These are phyloP conservation scores for Tachyglossus aculeatus DNA, from an alignment of 2,797 vertebrate genomes.

Conservation along the genomic window DNA sequence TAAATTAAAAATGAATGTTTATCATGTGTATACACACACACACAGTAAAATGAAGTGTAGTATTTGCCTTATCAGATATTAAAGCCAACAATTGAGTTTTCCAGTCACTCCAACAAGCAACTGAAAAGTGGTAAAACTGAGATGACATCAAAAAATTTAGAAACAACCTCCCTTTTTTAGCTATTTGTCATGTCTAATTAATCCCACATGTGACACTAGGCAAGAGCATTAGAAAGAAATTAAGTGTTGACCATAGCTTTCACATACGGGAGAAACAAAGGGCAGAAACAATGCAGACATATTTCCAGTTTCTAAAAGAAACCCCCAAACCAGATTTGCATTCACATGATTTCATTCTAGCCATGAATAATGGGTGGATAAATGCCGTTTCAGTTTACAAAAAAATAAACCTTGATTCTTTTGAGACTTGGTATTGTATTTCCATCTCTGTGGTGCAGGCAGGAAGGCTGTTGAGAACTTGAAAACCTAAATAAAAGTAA, in stretches of 20 bases:
- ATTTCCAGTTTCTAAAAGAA: conserved; percentile 13
- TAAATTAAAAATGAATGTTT: conserved; percentile 82
- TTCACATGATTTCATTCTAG: conserved; percentile 33
- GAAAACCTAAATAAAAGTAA: conserved; percentile 34
- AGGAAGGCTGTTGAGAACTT: conserved; percentile 14
- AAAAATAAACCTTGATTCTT: conserved; percentile 27
- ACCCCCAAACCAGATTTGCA: conserved; percentile 14
- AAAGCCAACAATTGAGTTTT: conserved; percentile 64
- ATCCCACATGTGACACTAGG: conserved; percentile 65
- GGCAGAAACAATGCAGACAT: background rate
- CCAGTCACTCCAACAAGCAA: conserved; percentile 64
- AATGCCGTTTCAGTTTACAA: conserved; percentile 52
- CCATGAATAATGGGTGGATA: conserved; percentile 16
- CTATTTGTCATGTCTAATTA: conserved; percentile 73
- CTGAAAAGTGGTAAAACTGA: conserved; percentile 68
- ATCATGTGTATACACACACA: conserved; percentile 62
- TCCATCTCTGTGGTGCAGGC: conserved; percentile 19
- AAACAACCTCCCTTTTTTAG: conserved; percentile 61
- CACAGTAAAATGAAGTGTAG: conserved; percentile 38
- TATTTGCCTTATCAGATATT: conserved; percentile 70
- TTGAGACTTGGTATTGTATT: conserved; percentile 29
- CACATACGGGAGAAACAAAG: conserved; percentile 23
- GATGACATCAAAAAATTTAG: conserved; percentile 58
- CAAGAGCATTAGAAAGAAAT: conserved; percentile 49
- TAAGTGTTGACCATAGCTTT: conserved; percentile 60